A percentile compares a stretch with the other conserved stretches of the same genome.
These are phyloP conservation scores for Drosophila sturtevanti DNA, from an alignment of 1,140 invertebrate species.

Conservation along the genomic window DNA sequence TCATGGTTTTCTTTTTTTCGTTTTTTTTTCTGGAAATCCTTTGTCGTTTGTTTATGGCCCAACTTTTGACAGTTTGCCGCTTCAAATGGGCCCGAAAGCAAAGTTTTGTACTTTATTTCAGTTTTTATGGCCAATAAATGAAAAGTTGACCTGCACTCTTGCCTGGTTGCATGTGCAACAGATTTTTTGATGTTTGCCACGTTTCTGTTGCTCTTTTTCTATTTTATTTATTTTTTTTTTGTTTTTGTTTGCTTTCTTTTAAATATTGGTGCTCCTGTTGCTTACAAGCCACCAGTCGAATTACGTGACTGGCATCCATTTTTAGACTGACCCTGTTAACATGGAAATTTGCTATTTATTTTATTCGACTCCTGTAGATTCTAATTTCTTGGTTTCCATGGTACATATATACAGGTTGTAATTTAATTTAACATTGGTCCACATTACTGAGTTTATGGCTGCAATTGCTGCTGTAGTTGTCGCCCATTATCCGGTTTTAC, in stretches of 20 bases:
- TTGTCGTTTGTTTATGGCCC: conserved; percentile 13
- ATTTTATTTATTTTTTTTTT: too few relatives aligned
- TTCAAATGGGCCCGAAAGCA: conserved; percentile 17
- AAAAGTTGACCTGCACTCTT: conserved; percentile 42
- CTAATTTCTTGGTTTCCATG: conserved; percentile 26
- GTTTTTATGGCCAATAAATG: conserved; percentile 72
- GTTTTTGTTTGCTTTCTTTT: too few relatives aligned
- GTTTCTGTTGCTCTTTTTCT: conserved; percentile 13
- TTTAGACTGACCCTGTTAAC: conserved; percentile 21
- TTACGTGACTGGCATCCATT: conserved; percentile 33
- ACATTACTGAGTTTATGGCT: conserved; percentile 48
- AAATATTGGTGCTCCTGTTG: too few relatives aligned
- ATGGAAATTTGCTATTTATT: conserved; percentile 15
- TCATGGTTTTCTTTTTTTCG: conserved; percentile 25
- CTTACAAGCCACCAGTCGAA: neutral
- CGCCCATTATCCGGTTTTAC: conserved; percentile 22
- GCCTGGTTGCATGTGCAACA: conserved; percentile 45
- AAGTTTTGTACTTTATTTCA: conserved; percentile 38
- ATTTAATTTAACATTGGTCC: conserved; percentile 50
- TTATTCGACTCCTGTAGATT: conserved; percentile 22
- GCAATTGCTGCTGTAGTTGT: conserved; percentile 39
- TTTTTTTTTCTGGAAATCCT: conserved; percentile 20
- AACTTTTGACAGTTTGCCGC: conserved; percentile 64
- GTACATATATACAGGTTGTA: conserved; percentile 8
- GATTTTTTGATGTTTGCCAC: conserved; percentile 27